A percentile compares a stretch with the other conserved stretches of the same genome.
phyloP scores from a whole-genome alignment of 2,113 vertebrate genomes.

The human region DNA sequence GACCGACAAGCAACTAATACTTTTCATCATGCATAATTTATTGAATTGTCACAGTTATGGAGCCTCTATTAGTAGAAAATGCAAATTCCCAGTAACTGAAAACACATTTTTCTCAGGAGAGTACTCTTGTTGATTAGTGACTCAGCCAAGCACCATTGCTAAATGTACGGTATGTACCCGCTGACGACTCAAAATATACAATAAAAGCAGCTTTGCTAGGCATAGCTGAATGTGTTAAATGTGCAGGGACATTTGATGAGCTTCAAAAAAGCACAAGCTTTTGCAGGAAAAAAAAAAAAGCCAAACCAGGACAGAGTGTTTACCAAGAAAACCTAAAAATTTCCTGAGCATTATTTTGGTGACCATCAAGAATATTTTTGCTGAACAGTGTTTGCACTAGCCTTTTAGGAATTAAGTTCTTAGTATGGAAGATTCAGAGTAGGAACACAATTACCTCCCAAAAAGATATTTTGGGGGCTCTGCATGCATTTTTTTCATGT shows the following conservation, averaged over 20 bases:
- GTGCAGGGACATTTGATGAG: neutral
- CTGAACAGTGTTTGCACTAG: neutral
- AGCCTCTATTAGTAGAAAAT: constrained; percentile 22
- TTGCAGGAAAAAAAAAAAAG: neutral
- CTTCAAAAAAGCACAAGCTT: neutral
- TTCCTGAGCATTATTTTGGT: neutral
- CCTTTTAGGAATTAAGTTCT: neutral
- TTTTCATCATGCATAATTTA: neutral
- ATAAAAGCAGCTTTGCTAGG: neutral
- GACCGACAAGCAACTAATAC: neutral
- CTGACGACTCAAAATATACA: neutral
- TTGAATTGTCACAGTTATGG: constrained; percentile 3
- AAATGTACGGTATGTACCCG: neutral
- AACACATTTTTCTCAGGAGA: neutral
- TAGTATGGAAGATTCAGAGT: neutral
- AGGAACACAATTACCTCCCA: neutral
- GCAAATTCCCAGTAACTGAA: constrained; percentile 15
- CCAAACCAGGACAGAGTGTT: neutral
- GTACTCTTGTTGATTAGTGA: constrained; percentile 26
- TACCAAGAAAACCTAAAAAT: neutral
- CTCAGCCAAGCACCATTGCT: neutral
- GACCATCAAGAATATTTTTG: neutral
- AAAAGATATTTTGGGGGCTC: neutral
- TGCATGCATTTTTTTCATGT: neutral
- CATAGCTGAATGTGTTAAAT: neutral